Evolutionary conservation across 2,113 vertebrate genomes (phyloP), one percentile per base, ranked within the genome.

Genomic region (Dolichotis patagonum): DNA sequence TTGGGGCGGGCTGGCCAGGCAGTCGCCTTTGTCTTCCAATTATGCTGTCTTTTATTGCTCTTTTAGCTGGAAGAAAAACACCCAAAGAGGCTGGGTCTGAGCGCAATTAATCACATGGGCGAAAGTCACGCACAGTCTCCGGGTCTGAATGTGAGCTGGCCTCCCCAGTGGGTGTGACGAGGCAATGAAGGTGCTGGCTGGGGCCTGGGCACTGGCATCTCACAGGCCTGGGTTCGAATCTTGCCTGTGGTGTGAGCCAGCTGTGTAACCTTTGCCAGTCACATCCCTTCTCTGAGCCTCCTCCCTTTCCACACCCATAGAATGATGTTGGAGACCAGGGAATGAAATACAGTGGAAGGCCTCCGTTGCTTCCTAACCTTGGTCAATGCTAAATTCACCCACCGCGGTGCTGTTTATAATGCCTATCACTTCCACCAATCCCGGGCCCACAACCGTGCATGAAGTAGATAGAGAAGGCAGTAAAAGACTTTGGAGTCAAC

Each of bases 1-100:
- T 98, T 93, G 84, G 95, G 98, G 96, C 95, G 90, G 97, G 97
- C 97, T 93, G 93, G 98, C 96, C 97, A 95, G 97, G 96, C 11
- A 17, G 71, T 96, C 78, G 89, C 95, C 97, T 98, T 98, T 97
- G 96, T 98, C 96, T 98, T 98, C 97, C 94, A 95, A 91, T 97
- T 92, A 97, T 96, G 88, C 92, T 41, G 75, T 83, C 87, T 95
- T 98, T 98, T 98, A 98, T 97, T 98, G 97, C 82, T 84, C 8
- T 95, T 97, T 97, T 98, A 96, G 97, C 96, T 90, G 46, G 49
- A 81, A 84, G 88, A 94, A 65, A 97, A 95, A 95, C 93, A 58
- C 77, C 87, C 93, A 93, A 80, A 81, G 96, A 98, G 82, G 89
- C 78, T 97, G 96, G 86, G 77, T 56, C 97, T 28, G 58, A 86